Base-by-base conservation (phyloP, 2,797 vertebrate genomes). In the Pseudochromis fuscus region DNA sequence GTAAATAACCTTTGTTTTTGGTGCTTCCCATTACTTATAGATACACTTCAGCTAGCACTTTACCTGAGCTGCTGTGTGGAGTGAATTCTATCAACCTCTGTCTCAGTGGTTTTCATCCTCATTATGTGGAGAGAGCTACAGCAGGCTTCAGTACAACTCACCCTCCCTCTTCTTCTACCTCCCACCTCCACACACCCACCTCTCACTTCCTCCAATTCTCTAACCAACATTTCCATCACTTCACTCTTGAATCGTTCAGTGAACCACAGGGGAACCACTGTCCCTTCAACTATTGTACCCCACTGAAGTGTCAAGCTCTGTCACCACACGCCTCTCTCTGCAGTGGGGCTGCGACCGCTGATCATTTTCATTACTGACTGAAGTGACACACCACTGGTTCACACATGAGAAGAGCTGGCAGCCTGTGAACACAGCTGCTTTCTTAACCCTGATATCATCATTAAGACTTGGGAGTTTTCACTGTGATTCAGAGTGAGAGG, bases 91-190 rank as follows among this genome's bases (percentile, higher is more conserved):
- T 49, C 49, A 40, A 33, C 12, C 30, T 70, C 5, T 4, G 68
- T 42, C 57, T 48, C 24, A 0, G 28, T 38, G 58, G 12, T 75
- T 79, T 72, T 70, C 27, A 45, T 48, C 19, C 58, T 46, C 50
- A 45, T 61, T 49, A 66, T 45, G 65, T 67, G 50, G 69, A 70
- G 72, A 46, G 27, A 28, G 37, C 27, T 30, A 1, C 28, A 42
- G 31, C 23, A 63, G 21, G 33, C 33, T 13, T 35, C 50, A 49
- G 6, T 18, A 42, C 28, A 61, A n/a, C 53, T 72, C 44, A 12
- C 44, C 33, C 5, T 4, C 31, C 38, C 51, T 7, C 4, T 5
- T 23, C 6, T n/a, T 15, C 40, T 42, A 4, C 4, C 15, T 42
- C 15, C 4, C 15, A 15, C 40, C 40, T 19, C 30, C 30, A 30